Evolutionary conservation across 2,888 invertebrate genomes (phyloP).

Genomic region (Caenorhabditis auriculariae): DNA sequence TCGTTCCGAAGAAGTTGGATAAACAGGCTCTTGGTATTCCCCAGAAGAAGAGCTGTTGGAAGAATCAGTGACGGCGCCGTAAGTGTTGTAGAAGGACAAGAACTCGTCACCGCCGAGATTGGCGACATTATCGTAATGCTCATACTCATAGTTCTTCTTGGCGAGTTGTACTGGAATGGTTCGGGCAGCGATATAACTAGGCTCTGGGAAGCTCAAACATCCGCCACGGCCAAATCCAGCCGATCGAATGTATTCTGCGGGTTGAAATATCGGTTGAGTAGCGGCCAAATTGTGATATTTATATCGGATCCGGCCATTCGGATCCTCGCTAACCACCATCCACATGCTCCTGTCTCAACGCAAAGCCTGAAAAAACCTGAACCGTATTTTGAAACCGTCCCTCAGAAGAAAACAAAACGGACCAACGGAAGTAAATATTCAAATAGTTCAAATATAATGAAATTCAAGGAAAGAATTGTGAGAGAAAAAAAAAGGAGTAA

Average conservation of each 20-base stretch:
- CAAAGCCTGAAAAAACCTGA: background rate
- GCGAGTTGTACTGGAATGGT: no score
- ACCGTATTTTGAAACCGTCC: no score
- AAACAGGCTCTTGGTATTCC: conserved; percentile 34
- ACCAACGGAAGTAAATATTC: no score
- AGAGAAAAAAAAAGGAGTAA: no score
- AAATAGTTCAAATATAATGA: no score
- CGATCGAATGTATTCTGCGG: conserved; percentile 13
- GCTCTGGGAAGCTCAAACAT: conserved; percentile 32
- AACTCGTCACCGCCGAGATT: conserved; percentile 1
- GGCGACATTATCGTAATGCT: conserved; percentile 41
- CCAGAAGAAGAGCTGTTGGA: conserved; percentile 29
- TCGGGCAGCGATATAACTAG: conserved; percentile 9
- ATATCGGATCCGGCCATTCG: conserved; percentile 38
- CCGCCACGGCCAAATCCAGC: conserved; percentile 29
- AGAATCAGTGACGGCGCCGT: conserved; percentile 18
- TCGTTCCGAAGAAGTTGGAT: conserved; percentile 16
- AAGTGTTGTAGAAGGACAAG: conserved; percentile 3
- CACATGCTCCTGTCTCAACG: no score
- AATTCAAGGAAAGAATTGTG: no score
- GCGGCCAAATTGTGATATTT: conserved; percentile 31
- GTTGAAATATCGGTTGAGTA: background rate
- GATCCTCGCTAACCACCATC: conserved; percentile 46
- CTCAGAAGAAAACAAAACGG: no score
- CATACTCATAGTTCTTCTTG: conserved; percentile 14